A percentile compares a stretch with the other conserved stretches of the same genome.
These are phyloP conservation scores for Lampris megalopsis DNA, from an alignment of 2,113 vertebrate species.

Conservation along the genomic window DNA sequence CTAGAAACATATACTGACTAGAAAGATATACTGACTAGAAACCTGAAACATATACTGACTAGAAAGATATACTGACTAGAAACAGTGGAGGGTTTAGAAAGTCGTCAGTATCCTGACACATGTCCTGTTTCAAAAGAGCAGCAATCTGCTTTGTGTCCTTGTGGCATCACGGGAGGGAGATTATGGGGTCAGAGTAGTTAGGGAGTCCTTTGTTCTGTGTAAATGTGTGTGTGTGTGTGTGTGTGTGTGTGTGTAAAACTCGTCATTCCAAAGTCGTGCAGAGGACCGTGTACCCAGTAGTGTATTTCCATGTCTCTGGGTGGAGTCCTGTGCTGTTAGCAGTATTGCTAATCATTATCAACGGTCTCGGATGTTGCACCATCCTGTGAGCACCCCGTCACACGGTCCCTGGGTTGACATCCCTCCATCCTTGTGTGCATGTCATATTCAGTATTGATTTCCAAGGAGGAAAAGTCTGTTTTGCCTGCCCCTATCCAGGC, in stretches of 20 bases:
- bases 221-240: background rate
- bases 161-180: conserved; percentile 41
- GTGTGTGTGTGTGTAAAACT: conserved; percentile 22
- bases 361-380: conserved; percentile 58
- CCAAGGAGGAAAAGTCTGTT: background rate
- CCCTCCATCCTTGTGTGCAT: conserved; percentile 22
- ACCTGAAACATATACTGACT: too few species aligned
- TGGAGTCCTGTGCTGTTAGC: conserved; percentile 26
- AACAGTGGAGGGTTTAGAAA: conserved; percentile 57
- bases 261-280: conserved; percentile 34
- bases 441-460: conserved; percentile 3
- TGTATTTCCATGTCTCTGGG: conserved; percentile 53
- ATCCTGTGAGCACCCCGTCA: conserved; percentile 27
- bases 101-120: conserved; percentile 10
- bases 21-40: too few species aligned
- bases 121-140: conserved; percentile 69
- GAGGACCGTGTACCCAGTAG: conserved; percentile 46
- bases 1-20: too few species aligned
- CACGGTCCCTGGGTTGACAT: conserved; percentile 13
- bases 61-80: background rate
- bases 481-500: background rate
- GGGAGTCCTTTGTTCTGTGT: conserved; percentile 26
- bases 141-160: conserved; percentile 64
- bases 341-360: conserved; percentile 58
- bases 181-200: conserved; percentile 11